A percentile compares a stretch with the other conserved stretches of the same genome.
Conservation (phyloP, 2,797 vertebrate species). For the Aulostomus chinensis region DNA sequence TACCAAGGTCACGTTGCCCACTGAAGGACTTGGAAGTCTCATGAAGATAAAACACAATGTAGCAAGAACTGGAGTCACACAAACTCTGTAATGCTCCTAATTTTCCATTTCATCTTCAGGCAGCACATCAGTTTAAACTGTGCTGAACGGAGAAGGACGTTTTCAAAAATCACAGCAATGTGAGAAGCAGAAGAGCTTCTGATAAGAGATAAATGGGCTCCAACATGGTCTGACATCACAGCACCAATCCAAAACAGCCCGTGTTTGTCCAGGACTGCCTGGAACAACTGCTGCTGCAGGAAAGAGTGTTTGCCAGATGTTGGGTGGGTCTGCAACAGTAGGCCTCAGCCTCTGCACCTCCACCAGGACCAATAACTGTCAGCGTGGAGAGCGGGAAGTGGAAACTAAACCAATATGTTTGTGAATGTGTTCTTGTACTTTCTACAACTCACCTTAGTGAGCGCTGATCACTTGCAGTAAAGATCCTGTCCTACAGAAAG, state of each 20-base stretch:
- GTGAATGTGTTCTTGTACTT: no score
- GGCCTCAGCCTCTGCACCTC: conserved; percentile 37
- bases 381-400: neutral
- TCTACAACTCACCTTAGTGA: no score
- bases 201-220: conserved; percentile 2
- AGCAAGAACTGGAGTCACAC: neutral
- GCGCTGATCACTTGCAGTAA: no score
- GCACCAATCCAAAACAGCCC: conserved; percentile 17
- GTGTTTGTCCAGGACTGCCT: conserved; percentile 49
- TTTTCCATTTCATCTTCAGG: neutral
- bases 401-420: no score
- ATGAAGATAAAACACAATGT: neutral
- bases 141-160: no score
- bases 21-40: conserved; percentile 3
- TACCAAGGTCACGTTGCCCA: conserved; percentile 2
- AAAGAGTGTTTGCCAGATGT: conserved; percentile 53
- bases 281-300: conserved; percentile 35
- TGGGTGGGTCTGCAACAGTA: conserved; percentile 50
- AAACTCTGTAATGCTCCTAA: neutral
- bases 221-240: no score
- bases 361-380: conserved; percentile 23
- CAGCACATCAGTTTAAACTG: neutral
- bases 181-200: neutral
- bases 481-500: no score
- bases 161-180: neutral